Evolutionary conservation across 1,140 invertebrate genomes (phyloP).

Genomic region (Latrodectus geometricus): DNA sequence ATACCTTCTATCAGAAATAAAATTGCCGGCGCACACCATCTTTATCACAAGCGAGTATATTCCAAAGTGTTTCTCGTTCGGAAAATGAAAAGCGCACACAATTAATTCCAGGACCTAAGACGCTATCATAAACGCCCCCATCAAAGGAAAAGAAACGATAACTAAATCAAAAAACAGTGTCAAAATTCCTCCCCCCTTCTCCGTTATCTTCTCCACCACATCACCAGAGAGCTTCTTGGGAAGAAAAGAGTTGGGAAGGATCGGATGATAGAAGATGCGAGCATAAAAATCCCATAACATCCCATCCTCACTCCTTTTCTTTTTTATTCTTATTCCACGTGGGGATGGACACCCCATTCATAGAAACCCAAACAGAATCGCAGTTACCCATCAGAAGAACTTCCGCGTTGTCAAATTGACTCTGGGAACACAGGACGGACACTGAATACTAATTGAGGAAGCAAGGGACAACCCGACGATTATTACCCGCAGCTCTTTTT

Average conservation of each 20-base stretch:
- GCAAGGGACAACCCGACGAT: constrained; percentile 8
- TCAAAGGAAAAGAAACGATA: neutral
- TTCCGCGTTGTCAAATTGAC: constrained; percentile 33
- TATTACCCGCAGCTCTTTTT: neutral
- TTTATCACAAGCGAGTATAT: too few relatives aligned
- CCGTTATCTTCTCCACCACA: neutral
- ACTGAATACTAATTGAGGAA: constrained; percentile 40
- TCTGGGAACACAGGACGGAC: constrained; percentile 44
- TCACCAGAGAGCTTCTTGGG: neutral
- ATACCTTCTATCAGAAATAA: too few relatives aligned
- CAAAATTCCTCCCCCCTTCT: neutral
- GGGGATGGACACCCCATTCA: constrained; percentile 51
- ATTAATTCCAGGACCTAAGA: too few relatives aligned
- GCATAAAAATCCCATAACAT: neutral
- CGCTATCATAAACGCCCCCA: too few relatives aligned
- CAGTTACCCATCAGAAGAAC: constrained; percentile 28
- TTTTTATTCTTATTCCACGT: neutral
- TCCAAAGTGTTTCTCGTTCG: too few relatives aligned
- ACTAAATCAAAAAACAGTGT: neutral
- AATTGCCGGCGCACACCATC: too few relatives aligned
- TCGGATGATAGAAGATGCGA: neutral
- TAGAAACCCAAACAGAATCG: constrained; percentile 25
- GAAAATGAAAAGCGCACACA: too few relatives aligned
- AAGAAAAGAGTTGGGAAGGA: neutral
- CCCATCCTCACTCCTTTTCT: neutral